These are phyloP conservation scores for Papilio xuthus DNA, from an alignment of 1,140 invertebrate species.

Conservation along the genomic window DNA sequence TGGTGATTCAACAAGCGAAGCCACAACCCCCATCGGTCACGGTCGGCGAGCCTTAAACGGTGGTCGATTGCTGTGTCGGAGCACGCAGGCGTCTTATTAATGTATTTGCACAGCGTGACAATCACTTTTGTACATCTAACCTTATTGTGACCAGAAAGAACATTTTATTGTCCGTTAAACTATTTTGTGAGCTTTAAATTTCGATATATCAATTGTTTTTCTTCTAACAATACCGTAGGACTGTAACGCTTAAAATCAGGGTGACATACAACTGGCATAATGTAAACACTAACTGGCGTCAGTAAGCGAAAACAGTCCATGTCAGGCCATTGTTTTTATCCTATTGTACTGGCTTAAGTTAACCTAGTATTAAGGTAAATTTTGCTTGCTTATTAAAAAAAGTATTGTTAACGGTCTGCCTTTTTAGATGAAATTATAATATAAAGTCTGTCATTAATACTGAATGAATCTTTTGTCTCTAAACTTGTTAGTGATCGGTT, in stretches of 20 bases:
- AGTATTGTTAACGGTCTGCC: too few relatives aligned
- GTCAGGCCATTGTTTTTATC: too few relatives aligned
- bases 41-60: slow-evolving; percentile 45
- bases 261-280: too few relatives aligned
- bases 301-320: too few relatives aligned
- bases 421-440: too few relatives aligned
- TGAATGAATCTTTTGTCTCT: slow-evolving; percentile 23
- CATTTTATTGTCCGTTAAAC: background rate
- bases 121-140: slow-evolving; percentile 48
- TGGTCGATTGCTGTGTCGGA: slow-evolving; percentile 42
- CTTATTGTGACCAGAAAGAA: background rate
- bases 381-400: too few relatives aligned
- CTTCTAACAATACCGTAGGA: too few relatives aligned
- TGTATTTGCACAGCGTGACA: slow-evolving; percentile 50
- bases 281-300: too few relatives aligned
- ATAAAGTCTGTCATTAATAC: background rate
- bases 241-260: too few relatives aligned
- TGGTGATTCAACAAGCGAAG: slow-evolving; percentile 39
- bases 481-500: slow-evolving; percentile 13
- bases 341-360: too few relatives aligned
- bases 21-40: slow-evolving; percentile 53
- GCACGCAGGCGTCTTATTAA: slow-evolving; percentile 59
- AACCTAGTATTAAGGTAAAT: too few relatives aligned
- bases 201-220: background rate
- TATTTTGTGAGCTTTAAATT: background rate